Evolutionary conservation across 2,113 vertebrate species (phyloP).

Genomic region (Noctilio leporinus): DNA sequence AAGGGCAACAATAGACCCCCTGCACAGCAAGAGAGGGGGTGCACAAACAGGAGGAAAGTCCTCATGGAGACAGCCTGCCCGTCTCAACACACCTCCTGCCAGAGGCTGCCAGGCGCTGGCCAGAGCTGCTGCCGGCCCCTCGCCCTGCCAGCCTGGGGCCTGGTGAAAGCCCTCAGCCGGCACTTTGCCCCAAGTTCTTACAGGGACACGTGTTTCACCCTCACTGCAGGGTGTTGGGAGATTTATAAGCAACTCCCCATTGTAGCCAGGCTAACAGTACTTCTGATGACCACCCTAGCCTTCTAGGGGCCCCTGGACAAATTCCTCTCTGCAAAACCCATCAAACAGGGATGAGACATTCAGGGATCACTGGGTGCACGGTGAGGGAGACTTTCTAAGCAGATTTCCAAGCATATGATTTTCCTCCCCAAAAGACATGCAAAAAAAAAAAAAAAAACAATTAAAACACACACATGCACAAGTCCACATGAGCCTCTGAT

Average conservation of each 20-base stretch:
- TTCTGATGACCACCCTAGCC: accelerated
- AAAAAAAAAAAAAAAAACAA: constrained; percentile 32
- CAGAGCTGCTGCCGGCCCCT: neutral
- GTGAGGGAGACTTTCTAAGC: neutral
- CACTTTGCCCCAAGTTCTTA: neutral
- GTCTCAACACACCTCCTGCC: neutral
- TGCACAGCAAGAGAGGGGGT: neutral
- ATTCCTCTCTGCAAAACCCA: neutral
- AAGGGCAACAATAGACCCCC: neutral
- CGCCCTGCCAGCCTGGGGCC: too few species aligned
- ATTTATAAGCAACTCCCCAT: neutral
- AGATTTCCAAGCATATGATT: neutral
- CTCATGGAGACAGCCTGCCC: neutral
- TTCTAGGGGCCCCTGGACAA: neutral
- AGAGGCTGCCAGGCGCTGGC: accelerated
- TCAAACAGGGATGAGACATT: neutral
- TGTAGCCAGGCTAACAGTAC: neutral
- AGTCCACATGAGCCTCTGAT: neutral
- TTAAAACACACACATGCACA: neutral
- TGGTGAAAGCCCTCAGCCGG: neutral
- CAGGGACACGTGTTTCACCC: neutral
- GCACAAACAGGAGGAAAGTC: neutral
- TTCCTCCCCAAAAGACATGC: neutral
- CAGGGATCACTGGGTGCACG: neutral
- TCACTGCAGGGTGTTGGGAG: neutral